Evolutionary conservation across 2,888 invertebrate genomes (phyloP), one percentile per base, ranked within the genome.

Genomic region (Callosobruchus maculatus): DNA sequence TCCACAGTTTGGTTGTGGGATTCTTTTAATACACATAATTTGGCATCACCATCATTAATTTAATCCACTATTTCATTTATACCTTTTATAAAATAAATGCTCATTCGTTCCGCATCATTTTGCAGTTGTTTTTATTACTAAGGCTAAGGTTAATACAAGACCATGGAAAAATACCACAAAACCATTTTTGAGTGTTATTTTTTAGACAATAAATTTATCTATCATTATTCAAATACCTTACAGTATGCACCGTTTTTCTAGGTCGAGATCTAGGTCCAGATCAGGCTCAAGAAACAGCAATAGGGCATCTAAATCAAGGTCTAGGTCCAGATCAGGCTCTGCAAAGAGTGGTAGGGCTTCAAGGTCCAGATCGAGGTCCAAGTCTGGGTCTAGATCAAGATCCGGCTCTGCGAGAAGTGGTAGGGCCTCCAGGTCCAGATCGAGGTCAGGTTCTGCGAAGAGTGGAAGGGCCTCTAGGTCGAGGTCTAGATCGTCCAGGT

Each of bases 321-420:
- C 71, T 26, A 76, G 76, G 22, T 82, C 82, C 20, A 75, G 80
- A 77, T 83, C 83, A 21, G 72, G 78, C 0, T 81, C 82, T 21
- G 68, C 30, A 9, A 26, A 74, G 70, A 70, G 72, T 67, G 72
- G 74, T 18, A 49, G 49, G 13, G 13, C 49, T 3, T 49, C 49
- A 30, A 78, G 80, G 77, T 85, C 86, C 0, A 80, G 81, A 30
- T 84, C 84, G 7, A 81, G 82, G 78, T 75, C 75, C 0, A 72
- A 68, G 30, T 71, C 71, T 0, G 78, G 82, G 13, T 81, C 81
- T 20, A 76, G 76, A 30, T 82, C 82, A 20, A 75, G 80, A 77
- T 83, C 83, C 21, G 72, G 78, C 0, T 81, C 82, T 22, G 70
- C 67, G 3, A 26, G 72, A 71, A 70, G 72, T 70, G 72, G 75